Percentiles rank a stretch among this genome's conserved stretches.
Evolutionary conservation across 2,797 vertebrate species (phyloP).

Genomic region (Botia kubotai): DNA sequence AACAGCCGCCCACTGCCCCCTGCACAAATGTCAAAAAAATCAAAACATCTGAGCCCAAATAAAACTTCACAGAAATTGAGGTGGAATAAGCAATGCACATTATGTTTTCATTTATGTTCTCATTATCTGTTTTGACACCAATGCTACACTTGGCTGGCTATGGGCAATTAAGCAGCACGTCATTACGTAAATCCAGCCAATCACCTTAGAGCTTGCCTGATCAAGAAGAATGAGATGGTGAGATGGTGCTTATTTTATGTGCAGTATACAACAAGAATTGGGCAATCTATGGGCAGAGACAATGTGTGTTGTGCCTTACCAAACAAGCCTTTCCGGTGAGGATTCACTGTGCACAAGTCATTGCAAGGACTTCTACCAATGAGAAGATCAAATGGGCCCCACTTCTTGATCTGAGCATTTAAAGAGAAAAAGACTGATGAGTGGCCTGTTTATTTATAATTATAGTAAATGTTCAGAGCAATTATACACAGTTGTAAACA

Average conservation of each 20-base stretch:
- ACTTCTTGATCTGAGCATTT: slow-evolving; percentile 80
- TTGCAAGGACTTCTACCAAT: slow-evolving; percentile 94
- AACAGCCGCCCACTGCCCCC: slow-evolving; percentile 92
- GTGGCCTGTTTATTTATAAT: not conserved
- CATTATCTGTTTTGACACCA: not conserved
- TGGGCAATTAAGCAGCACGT: too few species aligned
- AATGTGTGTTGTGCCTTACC: slow-evolving; percentile 74
- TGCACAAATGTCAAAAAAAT: slow-evolving; percentile 56
- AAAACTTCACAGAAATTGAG: not conserved
- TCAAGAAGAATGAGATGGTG: too few species aligned
- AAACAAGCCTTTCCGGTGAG: slow-evolving; percentile 87
- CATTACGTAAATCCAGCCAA: too few species aligned
- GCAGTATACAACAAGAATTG: too few species aligned
- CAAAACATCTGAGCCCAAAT: not conserved
- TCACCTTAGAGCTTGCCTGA: too few species aligned
- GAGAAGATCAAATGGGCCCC: slow-evolving; percentile 94
- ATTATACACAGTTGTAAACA: not conserved
- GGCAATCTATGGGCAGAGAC: not conserved
- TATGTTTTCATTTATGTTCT: too few species aligned
- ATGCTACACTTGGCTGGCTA: too few species aligned
- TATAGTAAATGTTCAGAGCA: not conserved
- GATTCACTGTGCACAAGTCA: slow-evolving; percentile 89
- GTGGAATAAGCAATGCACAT: not conserved
- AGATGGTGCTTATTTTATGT: too few species aligned
- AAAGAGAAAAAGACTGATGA: not conserved